phyloP scores from a whole-genome alignment of 2,888 invertebrate species.

The Ophioninae sp. region DNA sequence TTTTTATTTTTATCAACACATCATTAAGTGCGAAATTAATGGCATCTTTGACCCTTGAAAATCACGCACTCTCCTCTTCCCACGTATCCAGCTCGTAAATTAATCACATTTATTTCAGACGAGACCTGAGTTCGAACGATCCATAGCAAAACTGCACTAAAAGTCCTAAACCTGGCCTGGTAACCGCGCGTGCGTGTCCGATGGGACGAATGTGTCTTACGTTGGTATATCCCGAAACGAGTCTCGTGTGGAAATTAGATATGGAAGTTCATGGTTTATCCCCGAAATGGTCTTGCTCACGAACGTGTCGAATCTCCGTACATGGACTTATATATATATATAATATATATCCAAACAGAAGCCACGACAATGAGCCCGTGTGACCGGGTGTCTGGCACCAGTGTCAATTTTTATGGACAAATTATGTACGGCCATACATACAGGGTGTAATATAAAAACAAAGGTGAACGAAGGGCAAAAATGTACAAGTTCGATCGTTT shows the following conservation, averaged over 20 bases:
- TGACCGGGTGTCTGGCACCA: conserved; percentile 32
- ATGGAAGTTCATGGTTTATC: conserved; percentile 49
- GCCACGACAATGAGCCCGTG: conserved; percentile 39
- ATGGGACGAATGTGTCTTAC: not conserved
- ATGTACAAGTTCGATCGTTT: too few relatives aligned
- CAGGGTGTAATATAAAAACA: too few relatives aligned
- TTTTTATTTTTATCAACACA: not conserved
- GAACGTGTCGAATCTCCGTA: conserved; percentile 62
- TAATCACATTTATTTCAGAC: not conserved
- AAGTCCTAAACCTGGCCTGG: not conserved
- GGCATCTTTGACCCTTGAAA: not conserved
- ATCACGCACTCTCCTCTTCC: not conserved
- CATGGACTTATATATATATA: not conserved
- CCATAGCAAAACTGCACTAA: not conserved
- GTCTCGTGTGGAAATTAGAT: conserved; percentile 45
- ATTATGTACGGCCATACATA: not conserved
- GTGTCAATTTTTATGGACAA: not conserved
- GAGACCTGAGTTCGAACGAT: not conserved
- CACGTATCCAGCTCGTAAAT: not conserved
- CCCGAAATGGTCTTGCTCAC: not conserved
- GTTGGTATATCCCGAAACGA: conserved; percentile 14
- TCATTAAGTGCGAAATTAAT: too few relatives aligned
- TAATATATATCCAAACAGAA: not conserved
- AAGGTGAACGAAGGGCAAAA: too few relatives aligned
- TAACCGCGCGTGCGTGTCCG: not conserved